Evolutionary conservation across 2,797 vertebrate species (phyloP), one percentile per base, ranked within the genome.

Genomic region (Leucoraja ocellata): DNA sequence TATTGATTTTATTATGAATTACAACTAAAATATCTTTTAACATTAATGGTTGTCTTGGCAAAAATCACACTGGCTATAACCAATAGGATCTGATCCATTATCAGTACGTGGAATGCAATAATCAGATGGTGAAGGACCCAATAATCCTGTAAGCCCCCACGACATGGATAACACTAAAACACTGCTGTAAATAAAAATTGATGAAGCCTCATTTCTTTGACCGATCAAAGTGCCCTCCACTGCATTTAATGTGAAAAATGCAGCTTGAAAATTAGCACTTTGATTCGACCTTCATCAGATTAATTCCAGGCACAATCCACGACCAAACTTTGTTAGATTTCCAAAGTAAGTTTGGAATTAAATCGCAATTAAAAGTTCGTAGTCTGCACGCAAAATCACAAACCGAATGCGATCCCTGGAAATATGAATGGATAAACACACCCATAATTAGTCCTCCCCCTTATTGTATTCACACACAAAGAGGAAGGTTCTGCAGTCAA

Each of bases 221-320:
- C 46, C 46, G 11, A 92, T 36, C 18, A 54, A 74, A 92, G 28
- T 58, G 58, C 13, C 39, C 39, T 74, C 71, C 4, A 76, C 71
- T 39, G 71, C 23, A 76, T 92, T 92, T 76, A 92, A 92, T 92
- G 71, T n/a, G 90, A n/a, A 0, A 25, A 14, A 39, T 74, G 90
- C 71, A 92, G 46, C 46, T 92, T 92, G 71, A 39, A 92, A 92
- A 92, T 76, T 28, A 71, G 28, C 90, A 92, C 73, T 92, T 54
- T 1, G 11, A 25, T 92, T 76, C 76, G 71, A 92, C 39, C 90
- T 39, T 28, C 25, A 76, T 54, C 71, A 23, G 54, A 71, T 92
- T 92, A 58, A 76, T 71, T 92, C 90, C 39, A 92, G 90, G 58
- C 76, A 71, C 73, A 54, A 21, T 54, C 21, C 25, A 54, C 54